Conservation (phyloP, 1,140 invertebrate genomes). For the Yoshiicerus persimilis region DNA sequence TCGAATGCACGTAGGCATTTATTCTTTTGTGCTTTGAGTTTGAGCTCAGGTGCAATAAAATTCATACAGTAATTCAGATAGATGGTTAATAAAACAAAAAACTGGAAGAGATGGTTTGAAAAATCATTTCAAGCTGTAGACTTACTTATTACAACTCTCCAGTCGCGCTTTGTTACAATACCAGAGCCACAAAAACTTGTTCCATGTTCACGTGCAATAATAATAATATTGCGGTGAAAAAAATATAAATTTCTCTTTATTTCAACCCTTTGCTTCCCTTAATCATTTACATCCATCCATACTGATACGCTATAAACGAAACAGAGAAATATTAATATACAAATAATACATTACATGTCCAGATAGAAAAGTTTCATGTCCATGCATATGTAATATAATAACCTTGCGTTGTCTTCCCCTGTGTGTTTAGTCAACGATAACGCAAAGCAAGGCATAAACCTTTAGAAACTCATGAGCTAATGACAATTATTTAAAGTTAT, state of each 20-base stretch:
- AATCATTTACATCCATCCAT: conserved; percentile 20
- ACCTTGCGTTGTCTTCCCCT: not conserved
- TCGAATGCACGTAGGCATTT: not conserved
- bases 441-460: not conserved
- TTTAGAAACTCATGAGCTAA: conserved; percentile 1
- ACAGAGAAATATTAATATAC: not conserved
- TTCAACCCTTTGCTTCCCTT: not conserved
- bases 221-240: conserved; percentile 17
- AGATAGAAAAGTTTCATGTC: not conserved
- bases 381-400: not conserved
- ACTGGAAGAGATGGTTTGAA: conserved; percentile 15
- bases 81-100: conserved; percentile 15
- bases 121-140: conserved; percentile 6
- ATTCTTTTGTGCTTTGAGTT: not conserved
- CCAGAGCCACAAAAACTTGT: not conserved
- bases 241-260: not conserved
- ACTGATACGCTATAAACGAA: not conserved
- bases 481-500: conserved; percentile 22
- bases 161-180: conserved; percentile 4
- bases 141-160: not conserved
- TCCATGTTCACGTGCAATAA: conserved; percentile 19
- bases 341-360: not conserved
- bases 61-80: conserved; percentile 9
- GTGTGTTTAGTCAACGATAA: not conserved
- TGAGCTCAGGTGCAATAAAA: conserved; percentile 8